A percentile compares a stretch with the other conserved stretches of the same genome.
Conservation (phyloP, 2,888 invertebrate species). For the Arctia plantaginis region DNA sequence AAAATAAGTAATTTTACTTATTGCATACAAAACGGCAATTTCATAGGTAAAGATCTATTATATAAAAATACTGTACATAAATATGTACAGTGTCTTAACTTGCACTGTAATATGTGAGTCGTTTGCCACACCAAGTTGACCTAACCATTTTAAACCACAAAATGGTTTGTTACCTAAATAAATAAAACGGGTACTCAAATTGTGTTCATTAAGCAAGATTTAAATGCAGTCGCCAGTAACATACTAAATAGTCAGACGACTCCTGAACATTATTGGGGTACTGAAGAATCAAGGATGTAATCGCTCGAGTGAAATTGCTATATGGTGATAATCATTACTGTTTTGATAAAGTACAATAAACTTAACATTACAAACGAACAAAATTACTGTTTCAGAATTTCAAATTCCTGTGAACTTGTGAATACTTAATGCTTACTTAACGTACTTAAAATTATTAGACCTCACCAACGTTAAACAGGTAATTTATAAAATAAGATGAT, state of each 20-base stretch:
- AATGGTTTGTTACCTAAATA: constrained; percentile 47
- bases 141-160: constrained; percentile 48
- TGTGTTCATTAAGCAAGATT: constrained; percentile 51
- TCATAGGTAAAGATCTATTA: no score
- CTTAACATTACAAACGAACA: background rate
- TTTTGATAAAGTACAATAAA: no score
- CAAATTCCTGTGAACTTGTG: no score
- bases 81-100: constrained; percentile 23
- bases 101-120: constrained; percentile 48
- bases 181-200: constrained; percentile 40
- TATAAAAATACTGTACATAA: no score
- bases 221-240: constrained; percentile 46
- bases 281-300: constrained; percentile 21
- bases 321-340: background rate
- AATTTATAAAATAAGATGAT: background rate
- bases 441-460: no score
- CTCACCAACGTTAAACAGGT: no score
- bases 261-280: constrained; percentile 26
- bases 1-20: no score
- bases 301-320: no score
- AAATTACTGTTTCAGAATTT: background rate
- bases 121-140: constrained; percentile 51
- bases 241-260: constrained; percentile 40
- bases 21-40: no score
- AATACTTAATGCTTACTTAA: no score